Percentiles rank a stretch among this genome's conserved stretches.
Conservation (phyloP, 2,797 vertebrate species). For the Gymnothorax javanicus region DNA sequence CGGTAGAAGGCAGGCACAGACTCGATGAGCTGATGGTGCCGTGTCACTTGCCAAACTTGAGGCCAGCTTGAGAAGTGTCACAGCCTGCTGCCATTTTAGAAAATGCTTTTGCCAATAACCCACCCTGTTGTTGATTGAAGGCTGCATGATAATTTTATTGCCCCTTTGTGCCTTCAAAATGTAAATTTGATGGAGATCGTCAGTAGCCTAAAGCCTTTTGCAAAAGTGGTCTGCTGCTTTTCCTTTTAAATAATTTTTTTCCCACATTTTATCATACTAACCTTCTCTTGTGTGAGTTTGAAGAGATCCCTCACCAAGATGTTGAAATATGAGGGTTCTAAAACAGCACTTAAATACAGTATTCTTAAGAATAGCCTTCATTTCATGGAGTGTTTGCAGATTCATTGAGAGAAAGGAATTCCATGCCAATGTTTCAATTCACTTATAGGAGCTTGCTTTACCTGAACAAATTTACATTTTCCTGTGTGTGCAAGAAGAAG, state of each 20-base stretch:
- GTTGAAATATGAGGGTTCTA: too few species aligned
- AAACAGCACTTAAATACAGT: background rate
- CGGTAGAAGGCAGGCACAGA: too few species aligned
- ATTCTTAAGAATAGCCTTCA: background rate
- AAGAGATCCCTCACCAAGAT: too few species aligned
- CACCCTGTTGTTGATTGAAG: background rate
- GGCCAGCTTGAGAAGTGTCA: too few species aligned
- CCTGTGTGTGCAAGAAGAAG: background rate
- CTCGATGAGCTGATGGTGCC: too few species aligned
- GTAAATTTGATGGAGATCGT: background rate
- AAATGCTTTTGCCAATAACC: too few species aligned
- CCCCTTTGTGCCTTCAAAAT: background rate
- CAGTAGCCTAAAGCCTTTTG: background rate
- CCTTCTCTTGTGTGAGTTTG: too few species aligned
- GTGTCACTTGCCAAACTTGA: too few species aligned
- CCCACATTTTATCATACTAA: too few species aligned
- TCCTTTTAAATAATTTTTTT: too few species aligned
- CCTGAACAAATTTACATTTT: background rate
- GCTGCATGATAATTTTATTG: background rate
- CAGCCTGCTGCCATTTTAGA: too few species aligned
- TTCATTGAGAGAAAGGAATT: background rate
- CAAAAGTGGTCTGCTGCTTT: too few species aligned
- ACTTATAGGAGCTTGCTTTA: background rate
- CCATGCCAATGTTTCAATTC: background rate
- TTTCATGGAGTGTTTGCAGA: background rate